phyloP scores from a whole-genome alignment of 2,888 invertebrate species.

The Nebria brevicollis region DNA sequence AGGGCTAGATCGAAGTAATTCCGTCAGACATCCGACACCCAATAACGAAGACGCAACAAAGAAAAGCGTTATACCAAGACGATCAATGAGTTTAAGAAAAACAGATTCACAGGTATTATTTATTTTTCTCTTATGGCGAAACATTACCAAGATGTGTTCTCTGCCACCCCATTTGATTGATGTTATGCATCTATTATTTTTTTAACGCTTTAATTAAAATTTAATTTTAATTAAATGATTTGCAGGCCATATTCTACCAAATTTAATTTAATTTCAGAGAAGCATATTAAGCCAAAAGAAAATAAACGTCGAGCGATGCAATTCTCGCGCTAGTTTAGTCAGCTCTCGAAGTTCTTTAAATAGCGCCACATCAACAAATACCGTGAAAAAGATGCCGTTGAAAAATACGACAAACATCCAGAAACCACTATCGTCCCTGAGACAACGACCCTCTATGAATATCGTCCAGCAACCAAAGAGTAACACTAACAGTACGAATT shows the following conservation, averaged over 20 bases:
- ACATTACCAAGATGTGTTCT: too few relatives aligned
- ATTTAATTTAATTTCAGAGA: neutral
- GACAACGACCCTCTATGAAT: conserved; percentile 57
- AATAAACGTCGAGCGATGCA: conserved; percentile 77
- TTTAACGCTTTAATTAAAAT: too few relatives aligned
- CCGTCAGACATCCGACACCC: conserved; percentile 54
- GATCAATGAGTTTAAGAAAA: conserved; percentile 61
- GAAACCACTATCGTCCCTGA: conserved; percentile 55
- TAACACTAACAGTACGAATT: conserved; percentile 58
- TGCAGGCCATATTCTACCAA: neutral
- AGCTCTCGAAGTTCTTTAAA: conserved; percentile 87
- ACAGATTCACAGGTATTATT: conserved; percentile 56
- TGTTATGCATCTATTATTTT: too few relatives aligned
- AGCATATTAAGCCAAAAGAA: neutral
- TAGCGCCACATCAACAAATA: conserved; percentile 81
- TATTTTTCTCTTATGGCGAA: conserved; percentile 37
- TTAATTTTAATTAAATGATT: too few relatives aligned
- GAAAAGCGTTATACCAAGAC: conserved; percentile 60
- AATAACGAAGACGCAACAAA: conserved; percentile 51
- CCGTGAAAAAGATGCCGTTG: conserved; percentile 76
- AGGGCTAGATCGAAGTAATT: conserved; percentile 54
- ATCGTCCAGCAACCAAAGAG: conserved; percentile 54
- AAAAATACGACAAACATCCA: conserved; percentile 50
- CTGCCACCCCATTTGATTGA: too few relatives aligned
- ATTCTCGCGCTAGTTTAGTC: conserved; percentile 80